Percentiles rank a stretch among this genome's conserved stretches.
These are phyloP conservation scores for Acanthosepion lycidas DNA, from an alignment of 2,888 invertebrate species.

Conservation along the genomic window DNA sequence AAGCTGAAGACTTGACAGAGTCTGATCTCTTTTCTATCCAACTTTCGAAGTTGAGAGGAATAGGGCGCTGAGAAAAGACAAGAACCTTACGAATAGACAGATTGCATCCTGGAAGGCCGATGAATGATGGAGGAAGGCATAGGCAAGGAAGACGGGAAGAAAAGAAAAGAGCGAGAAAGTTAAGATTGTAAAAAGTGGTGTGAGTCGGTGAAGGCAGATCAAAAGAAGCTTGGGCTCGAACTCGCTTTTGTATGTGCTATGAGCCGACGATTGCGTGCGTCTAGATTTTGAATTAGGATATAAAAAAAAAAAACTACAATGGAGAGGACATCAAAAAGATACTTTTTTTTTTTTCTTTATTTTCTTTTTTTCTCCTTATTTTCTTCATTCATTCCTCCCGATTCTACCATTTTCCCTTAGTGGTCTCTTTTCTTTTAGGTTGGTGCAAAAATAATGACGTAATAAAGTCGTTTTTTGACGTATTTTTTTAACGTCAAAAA, in stretches of 20 bases:
- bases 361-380: too few species aligned
- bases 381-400: too few species aligned
- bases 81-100: conserved; percentile 16
- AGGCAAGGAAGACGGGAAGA: not conserved
- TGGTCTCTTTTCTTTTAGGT: too few species aligned
- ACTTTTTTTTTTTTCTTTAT: too few species aligned
- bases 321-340: not conserved
- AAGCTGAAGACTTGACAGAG: not conserved
- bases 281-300: not conserved
- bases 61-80: not conserved
- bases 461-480: too few species aligned
- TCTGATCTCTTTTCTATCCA: not conserved
- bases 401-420: too few species aligned
- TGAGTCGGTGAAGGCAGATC: not conserved
- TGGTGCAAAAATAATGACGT: too few species aligned
- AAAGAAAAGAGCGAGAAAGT: not conserved
- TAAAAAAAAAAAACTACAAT: not conserved
- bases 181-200: not conserved
- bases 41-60: not conserved
- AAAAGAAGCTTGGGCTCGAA: not conserved
- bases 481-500: too few species aligned
- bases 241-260: not conserved
- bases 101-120: not conserved
- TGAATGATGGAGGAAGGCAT: not conserved
- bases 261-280: not conserved